Percentiles rank a stretch among this genome's conserved stretches.
Conservation (phyloP, 2,797 vertebrate species). For the Bovichtus diacanthus region DNA sequence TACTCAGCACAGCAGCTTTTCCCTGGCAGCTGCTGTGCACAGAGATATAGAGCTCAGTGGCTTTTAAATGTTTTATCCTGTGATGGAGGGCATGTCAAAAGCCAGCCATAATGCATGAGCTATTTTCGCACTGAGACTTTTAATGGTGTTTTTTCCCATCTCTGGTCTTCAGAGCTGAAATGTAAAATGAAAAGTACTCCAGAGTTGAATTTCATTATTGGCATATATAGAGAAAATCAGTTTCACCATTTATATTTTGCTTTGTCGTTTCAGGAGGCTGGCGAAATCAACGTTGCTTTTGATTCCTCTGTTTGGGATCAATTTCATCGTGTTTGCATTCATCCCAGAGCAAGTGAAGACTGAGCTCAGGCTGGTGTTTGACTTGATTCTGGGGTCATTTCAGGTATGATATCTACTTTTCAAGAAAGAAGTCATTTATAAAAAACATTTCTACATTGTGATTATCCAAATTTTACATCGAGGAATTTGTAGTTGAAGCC, state of each 20-base stretch:
- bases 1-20: conserved; percentile 6
- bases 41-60: conserved; percentile 53
- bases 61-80: conserved; percentile 61
- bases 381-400: conserved; percentile 95
- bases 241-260: conserved; percentile 30
- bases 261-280: conserved; percentile 89
- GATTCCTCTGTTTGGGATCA: conserved; percentile 96
- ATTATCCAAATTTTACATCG: not conserved
- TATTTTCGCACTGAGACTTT: conserved; percentile 60
- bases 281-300: conserved; percentile 96
- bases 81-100: conserved; percentile 63
- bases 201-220: conserved; percentile 55
- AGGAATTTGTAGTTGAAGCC: not conserved
- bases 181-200: conserved; percentile 56
- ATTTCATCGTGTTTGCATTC: conserved; percentile 96
- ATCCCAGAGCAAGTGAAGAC: conserved; percentile 93
- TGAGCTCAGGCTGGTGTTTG: conserved; percentile 91
- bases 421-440: not conserved
- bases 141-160: conserved; percentile 44
- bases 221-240: conserved; percentile 47
- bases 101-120: conserved; percentile 56
- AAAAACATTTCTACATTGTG: not conserved
- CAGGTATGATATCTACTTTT: conserved; percentile 87
- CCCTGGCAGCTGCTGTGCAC: conserved; percentile 32
- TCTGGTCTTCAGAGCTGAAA: conserved; percentile 44